These are phyloP conservation scores for Hypotaenidia okinawae DNA, from an alignment of 2,797 vertebrate genomes.

Conservation along the genomic window DNA sequence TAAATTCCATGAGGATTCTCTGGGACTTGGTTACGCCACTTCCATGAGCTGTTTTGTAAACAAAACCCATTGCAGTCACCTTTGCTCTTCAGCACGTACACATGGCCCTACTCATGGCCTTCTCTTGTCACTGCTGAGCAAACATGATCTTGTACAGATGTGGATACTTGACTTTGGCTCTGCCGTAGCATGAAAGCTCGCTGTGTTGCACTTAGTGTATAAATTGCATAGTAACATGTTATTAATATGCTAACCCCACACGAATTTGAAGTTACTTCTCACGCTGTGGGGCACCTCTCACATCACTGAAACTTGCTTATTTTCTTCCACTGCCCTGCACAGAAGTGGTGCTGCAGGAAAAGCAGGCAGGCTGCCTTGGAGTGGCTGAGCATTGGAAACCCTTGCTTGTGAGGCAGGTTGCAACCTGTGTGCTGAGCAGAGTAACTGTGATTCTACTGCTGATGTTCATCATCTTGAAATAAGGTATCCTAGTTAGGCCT, in stretches of 20 bases:
- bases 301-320: neutral
- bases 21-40: neutral
- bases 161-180: neutral
- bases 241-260: neutral
- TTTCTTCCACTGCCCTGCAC: neutral
- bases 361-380: neutral
- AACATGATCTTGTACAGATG: neutral
- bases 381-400: neutral
- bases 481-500: neutral
- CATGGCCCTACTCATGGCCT: accelerated
- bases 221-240: neutral
- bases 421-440: neutral
- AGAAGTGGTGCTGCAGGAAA: neutral
- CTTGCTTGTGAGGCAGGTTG: neutral
- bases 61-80: neutral
- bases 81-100: neutral
- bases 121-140: neutral
- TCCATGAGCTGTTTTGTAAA: slow-evolving; percentile 9
- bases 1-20: slow-evolving; percentile 5
- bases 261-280: neutral
- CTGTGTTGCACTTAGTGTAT: neutral
- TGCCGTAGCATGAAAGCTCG: accelerated
- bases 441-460: neutral
- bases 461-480: neutral
- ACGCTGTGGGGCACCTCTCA: neutral